Base-by-base conservation (phyloP, 2,113 vertebrate species). In the Crotalus viridis region DNA sequence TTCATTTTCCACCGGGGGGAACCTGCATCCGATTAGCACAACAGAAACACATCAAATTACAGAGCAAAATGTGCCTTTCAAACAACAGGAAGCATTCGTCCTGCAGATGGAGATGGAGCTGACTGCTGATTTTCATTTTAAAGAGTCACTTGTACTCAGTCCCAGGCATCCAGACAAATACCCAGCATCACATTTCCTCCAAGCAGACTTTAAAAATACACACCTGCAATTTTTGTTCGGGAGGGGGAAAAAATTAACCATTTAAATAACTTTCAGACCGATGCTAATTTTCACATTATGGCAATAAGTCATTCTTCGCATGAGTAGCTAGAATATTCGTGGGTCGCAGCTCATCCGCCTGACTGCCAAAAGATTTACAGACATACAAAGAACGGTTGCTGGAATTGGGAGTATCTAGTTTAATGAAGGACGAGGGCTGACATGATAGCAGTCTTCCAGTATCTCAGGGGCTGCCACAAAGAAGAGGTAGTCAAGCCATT, bases 21-120 rank as follows among this genome's bases (percentile, higher is more conserved):
- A 94, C 10, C 56, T 26, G 19, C 5, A 33, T 21, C 89, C 61
- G 19, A 90, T 94, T 92, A 85, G 17, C 74, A 89, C 22, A 93
- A 90, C 28, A 1, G 93, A 93, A 94, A 90, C 10, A 90, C 6
- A 2, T 55, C 26, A 93, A 8, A 91, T 92, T 93, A 91, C 92
- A 93, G 33, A 91, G 88, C 93, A 86, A 26, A n/a, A 56, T 92
- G 95, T 89, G 22, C 7, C 94, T 95, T 94, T 94, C 54, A 93
- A 51, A 91, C 86, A 51, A 15, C 93, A 61, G 88, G 1, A 3
- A 69, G 92, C 94, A 61, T 90, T 91, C 17, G 48, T 90, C 33
- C 56, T 87, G 92, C 92, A 61, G 74, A 26, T 93, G 33, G 43
- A 93, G 46, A 94, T 89, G 52, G 26, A 39, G 94, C 54, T 39